Conservation (phyloP, 2,888 invertebrate genomes). For the Drosophila rellima region DNA sequence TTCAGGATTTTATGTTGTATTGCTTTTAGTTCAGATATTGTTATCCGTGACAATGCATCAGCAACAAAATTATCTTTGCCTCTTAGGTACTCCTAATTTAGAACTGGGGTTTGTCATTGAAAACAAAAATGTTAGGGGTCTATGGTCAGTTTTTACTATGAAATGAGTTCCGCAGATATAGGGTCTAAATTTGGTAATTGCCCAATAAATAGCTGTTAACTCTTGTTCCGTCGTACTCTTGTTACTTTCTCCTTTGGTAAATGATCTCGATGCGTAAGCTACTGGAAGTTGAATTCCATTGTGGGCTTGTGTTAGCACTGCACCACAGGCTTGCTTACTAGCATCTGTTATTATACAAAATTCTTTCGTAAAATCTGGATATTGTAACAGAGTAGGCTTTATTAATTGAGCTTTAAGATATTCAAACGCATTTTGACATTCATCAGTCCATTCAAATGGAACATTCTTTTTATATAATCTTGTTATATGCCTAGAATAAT, state of each 20-base stretch:
- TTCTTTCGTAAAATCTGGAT: slow-evolving; percentile 7
- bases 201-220: slow-evolving; percentile 19
- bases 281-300: background rate
- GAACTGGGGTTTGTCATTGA: slow-evolving; percentile 9
- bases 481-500: slow-evolving; percentile 13
- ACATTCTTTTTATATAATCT: slow-evolving; percentile 18
- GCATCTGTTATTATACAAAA: slow-evolving; percentile 24
- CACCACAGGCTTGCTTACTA: slow-evolving; percentile 15
- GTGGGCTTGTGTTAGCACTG: slow-evolving; percentile 20
- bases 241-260: slow-evolving; percentile 1
- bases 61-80: slow-evolving; percentile 17
- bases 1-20: no score
- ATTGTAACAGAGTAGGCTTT: no score
- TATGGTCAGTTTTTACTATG: slow-evolving; percentile 13
- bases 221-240: background rate
- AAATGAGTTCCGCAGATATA: slow-evolving; percentile 24
- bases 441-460: slow-evolving; percentile 10
- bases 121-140: slow-evolving; percentile 18
- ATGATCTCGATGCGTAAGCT: slow-evolving; percentile 6
- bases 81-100: no score
- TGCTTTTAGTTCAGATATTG: no score
- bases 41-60: slow-evolving; percentile 18
- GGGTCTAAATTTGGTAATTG: slow-evolving; percentile 23
- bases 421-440: background rate
- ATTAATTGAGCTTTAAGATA: no score